Evolutionary conservation across 2,797 vertebrate species (phyloP).

Genomic region (Acrossocheilus wenchowensis): DNA sequence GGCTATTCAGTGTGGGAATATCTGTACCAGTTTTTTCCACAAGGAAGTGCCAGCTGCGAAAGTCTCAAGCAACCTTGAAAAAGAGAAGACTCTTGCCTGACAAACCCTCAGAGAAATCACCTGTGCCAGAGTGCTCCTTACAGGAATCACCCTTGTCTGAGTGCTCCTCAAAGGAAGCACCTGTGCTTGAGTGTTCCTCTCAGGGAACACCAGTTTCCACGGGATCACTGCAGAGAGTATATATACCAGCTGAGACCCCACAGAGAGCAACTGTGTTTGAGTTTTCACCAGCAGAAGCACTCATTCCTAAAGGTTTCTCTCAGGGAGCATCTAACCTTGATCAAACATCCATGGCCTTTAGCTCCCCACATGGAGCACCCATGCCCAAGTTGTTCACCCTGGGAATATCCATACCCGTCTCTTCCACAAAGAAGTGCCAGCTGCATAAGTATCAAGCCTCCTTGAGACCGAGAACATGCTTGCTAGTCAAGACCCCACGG

Average conservation of each 20-base stretch:
- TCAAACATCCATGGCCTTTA: background rate
- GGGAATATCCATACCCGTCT: background rate
- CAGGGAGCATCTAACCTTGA: background rate
- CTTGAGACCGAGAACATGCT: background rate
- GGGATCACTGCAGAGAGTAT: background rate
- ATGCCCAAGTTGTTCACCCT: background rate
- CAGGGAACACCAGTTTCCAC: background rate
- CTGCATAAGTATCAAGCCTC: background rate
- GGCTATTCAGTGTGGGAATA: background rate
- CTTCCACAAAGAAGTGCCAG: background rate
- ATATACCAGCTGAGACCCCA: background rate
- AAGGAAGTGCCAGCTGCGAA: background rate
- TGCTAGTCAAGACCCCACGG: background rate
- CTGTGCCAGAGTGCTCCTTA: background rate
- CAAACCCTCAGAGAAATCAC: background rate
- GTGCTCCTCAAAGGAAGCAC: background rate
- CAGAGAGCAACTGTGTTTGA: background rate
- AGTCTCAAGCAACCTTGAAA: background rate
- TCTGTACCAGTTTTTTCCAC: background rate
- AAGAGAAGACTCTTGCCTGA: background rate
- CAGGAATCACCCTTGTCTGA: background rate
- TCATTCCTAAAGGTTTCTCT: background rate
- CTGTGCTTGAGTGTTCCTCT: background rate
- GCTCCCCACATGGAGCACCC: background rate
- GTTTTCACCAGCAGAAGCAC: background rate